Conservation (phyloP, 2,888 invertebrate genomes). For the Conistra vaccinii region DNA sequence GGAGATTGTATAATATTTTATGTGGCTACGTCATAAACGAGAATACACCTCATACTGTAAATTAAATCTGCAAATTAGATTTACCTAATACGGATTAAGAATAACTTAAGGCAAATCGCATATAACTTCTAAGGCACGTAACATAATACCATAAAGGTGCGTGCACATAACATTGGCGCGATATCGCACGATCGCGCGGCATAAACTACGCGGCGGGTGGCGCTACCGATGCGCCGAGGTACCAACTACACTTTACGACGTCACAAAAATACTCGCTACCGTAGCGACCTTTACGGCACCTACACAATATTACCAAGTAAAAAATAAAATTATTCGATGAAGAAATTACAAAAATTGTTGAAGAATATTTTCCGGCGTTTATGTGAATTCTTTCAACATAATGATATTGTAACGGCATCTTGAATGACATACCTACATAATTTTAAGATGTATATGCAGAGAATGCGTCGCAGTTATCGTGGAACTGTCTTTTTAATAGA, state of each 20-base stretch:
- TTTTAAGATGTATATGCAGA: constrained; percentile 64
- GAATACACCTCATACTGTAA: constrained; percentile 51
- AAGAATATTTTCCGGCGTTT: constrained; percentile 52
- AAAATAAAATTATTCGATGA: constrained; percentile 45
- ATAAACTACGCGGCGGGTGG: constrained; percentile 88
- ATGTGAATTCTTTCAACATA: constrained; percentile 62
- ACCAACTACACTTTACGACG: constrained; percentile 78
- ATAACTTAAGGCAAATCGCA: constrained; percentile 68
- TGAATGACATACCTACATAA: constrained; percentile 68
- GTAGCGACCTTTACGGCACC: constrained; percentile 65
- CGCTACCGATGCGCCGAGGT: constrained; percentile 78
- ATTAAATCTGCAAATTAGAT: constrained; percentile 63
- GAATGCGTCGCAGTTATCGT: constrained; percentile 59
- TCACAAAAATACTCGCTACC: constrained; percentile 78
- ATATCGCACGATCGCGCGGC: constrained; percentile 83
- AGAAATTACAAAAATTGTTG: constrained; percentile 59
- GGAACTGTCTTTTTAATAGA: constrained; percentile 62
- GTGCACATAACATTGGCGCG: constrained; percentile 78
- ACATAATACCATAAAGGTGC: constrained; percentile 80
- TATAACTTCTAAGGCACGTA: constrained; percentile 77
- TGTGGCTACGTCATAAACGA: constrained; percentile 48
- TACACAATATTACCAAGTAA: constrained; percentile 46
- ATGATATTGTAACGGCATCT: constrained; percentile 63
- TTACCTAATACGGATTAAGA: constrained; percentile 65
- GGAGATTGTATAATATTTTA: constrained; percentile 41